These are phyloP conservation scores for Leuciscus waleckii DNA, from an alignment of 2,797 vertebrate species.

Conservation along the genomic window DNA sequence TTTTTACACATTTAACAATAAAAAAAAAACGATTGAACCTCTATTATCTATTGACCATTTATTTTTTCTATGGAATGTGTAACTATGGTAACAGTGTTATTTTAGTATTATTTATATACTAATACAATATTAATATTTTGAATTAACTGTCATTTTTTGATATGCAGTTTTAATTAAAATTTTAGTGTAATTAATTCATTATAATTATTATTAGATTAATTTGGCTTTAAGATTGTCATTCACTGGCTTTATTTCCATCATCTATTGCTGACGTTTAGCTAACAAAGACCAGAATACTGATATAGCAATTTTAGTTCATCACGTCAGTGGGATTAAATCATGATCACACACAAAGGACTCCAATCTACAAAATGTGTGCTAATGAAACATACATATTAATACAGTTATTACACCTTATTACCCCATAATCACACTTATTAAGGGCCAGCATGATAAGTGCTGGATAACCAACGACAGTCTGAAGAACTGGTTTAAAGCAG, in stretches of 20 bases:
- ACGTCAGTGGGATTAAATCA: constrained; percentile 63
- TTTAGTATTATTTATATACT: not conserved
- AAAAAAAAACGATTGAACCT: not conserved
- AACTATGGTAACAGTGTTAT: not conserved
- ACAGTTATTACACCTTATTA: constrained; percentile 38
- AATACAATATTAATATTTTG: not conserved
- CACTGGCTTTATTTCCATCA: constrained; percentile 32
- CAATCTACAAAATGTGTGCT: constrained; percentile 20
- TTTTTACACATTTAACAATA: not conserved
- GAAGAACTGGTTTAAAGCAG: constrained; percentile 14
- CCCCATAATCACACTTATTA: constrained; percentile 49
- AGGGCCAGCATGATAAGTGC: constrained; percentile 17
- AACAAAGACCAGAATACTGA: constrained; percentile 41
- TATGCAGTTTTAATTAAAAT: not conserved
- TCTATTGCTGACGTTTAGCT: not conserved
- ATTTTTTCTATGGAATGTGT: not conserved
- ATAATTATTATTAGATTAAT: no score
- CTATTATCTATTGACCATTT: not conserved
- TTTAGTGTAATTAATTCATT: no score
- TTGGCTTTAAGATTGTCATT: not conserved
- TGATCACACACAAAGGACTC: constrained; percentile 61
- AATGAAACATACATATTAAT: constrained; percentile 48
- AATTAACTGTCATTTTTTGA: no score
- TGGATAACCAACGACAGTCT: constrained; percentile 12
- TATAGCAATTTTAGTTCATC: constrained; percentile 30